Percentiles rank a stretch among this genome's conserved stretches.
phyloP scores from a whole-genome alignment of 1,140 invertebrate species.

The Caenorhabditis latens region DNA sequence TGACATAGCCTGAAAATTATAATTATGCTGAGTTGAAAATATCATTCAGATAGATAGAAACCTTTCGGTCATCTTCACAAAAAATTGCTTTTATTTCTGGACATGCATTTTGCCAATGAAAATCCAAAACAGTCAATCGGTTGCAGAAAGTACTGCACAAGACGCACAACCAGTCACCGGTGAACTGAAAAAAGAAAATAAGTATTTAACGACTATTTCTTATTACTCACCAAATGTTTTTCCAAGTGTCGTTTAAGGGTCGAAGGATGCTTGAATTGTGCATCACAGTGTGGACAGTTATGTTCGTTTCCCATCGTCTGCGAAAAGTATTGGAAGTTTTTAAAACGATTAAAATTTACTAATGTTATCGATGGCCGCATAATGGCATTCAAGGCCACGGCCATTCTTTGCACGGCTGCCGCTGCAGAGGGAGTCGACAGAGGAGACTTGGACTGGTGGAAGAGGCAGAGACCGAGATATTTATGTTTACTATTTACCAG shows the following conservation, averaged over 20 bases:
- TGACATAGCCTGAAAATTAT: neutral
- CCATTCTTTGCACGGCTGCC: neutral
- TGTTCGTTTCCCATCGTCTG: neutral
- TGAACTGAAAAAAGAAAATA: constrained; percentile 6
- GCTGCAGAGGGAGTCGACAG: neutral
- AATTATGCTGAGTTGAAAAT: neutral
- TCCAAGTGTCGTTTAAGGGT: constrained; percentile 4
- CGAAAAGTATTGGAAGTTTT: neutral
- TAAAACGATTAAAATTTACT: no score
- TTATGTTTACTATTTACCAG: no score
- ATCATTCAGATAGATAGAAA: neutral
- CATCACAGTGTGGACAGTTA: neutral
- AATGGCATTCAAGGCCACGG: neutral
- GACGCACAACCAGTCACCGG: constrained; percentile 13
- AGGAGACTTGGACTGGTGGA: no score
- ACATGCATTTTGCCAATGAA: constrained; percentile 8
- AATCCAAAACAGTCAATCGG: neutral
- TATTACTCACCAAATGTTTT: neutral
- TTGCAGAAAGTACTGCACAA: neutral
- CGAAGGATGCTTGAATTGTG: neutral
- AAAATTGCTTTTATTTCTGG: neutral
- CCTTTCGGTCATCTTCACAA: neutral
- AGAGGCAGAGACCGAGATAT: no score
- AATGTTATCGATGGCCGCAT: neutral
- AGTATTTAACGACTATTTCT: neutral